Base-by-base conservation (phyloP, 2,888 invertebrate genomes). In the Phalera bucephala region DNA sequence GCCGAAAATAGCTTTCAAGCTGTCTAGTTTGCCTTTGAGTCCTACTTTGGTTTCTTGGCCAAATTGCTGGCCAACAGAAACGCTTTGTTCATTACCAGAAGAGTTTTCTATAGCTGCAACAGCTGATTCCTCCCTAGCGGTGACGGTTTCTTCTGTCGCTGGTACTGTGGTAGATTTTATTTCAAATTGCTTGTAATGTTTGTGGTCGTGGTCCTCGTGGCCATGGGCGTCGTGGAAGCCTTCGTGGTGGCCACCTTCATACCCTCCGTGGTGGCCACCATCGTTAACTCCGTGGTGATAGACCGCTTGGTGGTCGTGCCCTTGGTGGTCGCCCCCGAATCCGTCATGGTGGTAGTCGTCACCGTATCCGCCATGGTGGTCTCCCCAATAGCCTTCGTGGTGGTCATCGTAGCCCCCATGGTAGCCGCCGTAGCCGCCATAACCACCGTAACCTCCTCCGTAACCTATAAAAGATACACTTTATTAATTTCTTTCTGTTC, bases 381-480 rank as follows among this genome's bases (percentile, higher is more conserved):
- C n/a, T n/a, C n/a, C n/a, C n/a, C n/a, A n/a, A n/a, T n/a, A n/a
- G n/a, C n/a, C n/a, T n/a, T n/a, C n/a, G 22, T 28, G 15, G 23
- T 14, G 12, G 5, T 20, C 26, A 23, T 27, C 28, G 8, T 13
- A 9, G 5, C 4, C 9, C 28, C 14, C 14, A n/a, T 23, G 17
- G 22, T 31, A 22, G 9, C 13, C 12, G 4, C 5, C 31, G 13
- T 31, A 13, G 2, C 20, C 14, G 10, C 17, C 17, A 11, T 31
- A 2, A 7, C 27, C 22, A 6, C 38, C 37, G 7, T 40, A 29
- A 5, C 36, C 31, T 2, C 45, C 22, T 4, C 52, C 54, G 30
- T 40, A 30, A 4, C 44, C 40, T 35, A 27, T 10, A 31, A 32
- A 35, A 10, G n/a, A 2, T 30, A 26, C n/a, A n/a, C n/a, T n/a